Percentiles rank a stretch among this genome's conserved stretches.
phyloP scores from a whole-genome alignment of 2,888 invertebrate genomes.

The Crioceris asparagi region DNA sequence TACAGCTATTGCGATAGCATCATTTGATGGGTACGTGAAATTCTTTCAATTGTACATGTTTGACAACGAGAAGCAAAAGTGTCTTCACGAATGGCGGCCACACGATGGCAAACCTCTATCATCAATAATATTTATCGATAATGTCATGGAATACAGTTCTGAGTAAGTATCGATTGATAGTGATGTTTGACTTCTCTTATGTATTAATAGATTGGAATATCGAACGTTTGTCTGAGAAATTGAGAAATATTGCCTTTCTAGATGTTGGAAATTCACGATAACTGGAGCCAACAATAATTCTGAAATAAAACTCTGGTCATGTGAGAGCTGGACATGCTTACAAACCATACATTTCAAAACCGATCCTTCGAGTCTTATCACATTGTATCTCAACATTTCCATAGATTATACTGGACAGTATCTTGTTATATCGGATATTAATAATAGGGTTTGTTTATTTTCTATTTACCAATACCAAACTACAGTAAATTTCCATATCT shows the following conservation, averaged over 20 bases:
- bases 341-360: constrained; percentile 69
- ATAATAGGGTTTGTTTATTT: constrained; percentile 38
- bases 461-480: neutral
- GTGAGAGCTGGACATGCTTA: constrained; percentile 89
- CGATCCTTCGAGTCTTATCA: constrained; percentile 34
- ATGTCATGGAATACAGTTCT: constrained; percentile 64
- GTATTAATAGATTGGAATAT: neutral
- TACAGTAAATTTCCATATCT: too few relatives aligned
- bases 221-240: neutral
- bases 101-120: constrained; percentile 81
- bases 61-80: constrained; percentile 59
- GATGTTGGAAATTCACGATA: constrained; percentile 93
- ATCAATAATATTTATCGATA: constrained; percentile 87
- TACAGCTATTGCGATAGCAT: constrained; percentile 84
- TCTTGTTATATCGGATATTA: constrained; percentile 79
- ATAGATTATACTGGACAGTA: constrained; percentile 80
- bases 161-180: constrained; percentile 49
- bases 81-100: constrained; percentile 88
- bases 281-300: constrained; percentile 86
- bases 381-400: constrained; percentile 58
- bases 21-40: constrained; percentile 78
- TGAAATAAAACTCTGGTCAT: constrained; percentile 88
- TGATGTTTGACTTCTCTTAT: neutral
- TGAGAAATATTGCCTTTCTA: too few relatives aligned
- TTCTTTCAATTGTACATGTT: constrained; percentile 82